A percentile compares a stretch with the other conserved stretches of the same genome.
Evolutionary conservation across 2,113 vertebrate genomes (phyloP).

Genomic region (Crocuta crocuta): DNA sequence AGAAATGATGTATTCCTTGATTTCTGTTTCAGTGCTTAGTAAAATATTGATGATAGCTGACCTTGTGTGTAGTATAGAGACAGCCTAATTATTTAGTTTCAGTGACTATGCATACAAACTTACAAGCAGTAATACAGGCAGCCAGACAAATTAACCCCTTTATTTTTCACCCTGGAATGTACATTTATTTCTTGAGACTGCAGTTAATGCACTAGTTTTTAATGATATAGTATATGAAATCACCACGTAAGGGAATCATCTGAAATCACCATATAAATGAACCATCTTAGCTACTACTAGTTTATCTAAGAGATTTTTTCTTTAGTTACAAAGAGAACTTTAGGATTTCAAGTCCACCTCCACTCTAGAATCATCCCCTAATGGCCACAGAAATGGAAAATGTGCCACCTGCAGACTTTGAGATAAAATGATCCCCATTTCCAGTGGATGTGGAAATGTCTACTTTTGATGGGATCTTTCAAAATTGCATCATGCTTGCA

Average conservation of each 20-base stretch:
- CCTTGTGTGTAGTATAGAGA: background rate
- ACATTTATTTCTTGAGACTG: constrained; percentile 10
- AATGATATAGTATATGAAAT: background rate
- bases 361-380: background rate
- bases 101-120: background rate
- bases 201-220: constrained; percentile 19
- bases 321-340: constrained; percentile 26
- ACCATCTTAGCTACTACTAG: background rate
- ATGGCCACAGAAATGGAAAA: constrained; percentile 53
- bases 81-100: background rate
- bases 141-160: background rate
- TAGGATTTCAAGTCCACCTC: background rate
- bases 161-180: background rate
- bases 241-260: background rate
- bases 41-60: background rate
- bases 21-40: background rate
- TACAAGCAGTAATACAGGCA: background rate
- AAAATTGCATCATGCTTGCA: constrained; percentile 57
- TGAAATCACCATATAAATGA: background rate
- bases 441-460: constrained; percentile 23
- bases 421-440: constrained; percentile 41
- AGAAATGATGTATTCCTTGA: constrained; percentile 3
- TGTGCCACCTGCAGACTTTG: constrained; percentile 13
- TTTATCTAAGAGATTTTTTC: constrained; percentile 14
- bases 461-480: constrained; percentile 63